Evolutionary conservation across 2,888 invertebrate species (phyloP).

Genomic region (Rhagium mordax): DNA sequence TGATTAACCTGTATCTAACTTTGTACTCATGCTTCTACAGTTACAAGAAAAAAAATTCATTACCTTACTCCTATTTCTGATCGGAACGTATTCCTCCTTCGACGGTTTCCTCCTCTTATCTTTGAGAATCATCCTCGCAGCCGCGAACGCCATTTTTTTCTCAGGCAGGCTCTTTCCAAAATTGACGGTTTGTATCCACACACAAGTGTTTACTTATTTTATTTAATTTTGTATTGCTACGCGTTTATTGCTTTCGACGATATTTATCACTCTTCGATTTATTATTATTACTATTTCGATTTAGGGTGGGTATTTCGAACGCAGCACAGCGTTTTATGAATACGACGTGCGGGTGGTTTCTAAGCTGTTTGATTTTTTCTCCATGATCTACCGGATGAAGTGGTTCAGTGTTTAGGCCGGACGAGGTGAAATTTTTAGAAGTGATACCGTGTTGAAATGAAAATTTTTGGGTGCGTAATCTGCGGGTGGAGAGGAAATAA

Average conservation of each 20-base stretch:
- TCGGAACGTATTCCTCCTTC: conserved; percentile 83
- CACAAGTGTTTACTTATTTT: not conserved
- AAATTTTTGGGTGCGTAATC: too few species aligned
- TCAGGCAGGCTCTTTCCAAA: not conserved
- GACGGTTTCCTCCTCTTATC: conserved; percentile 79
- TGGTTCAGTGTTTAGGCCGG: too few species aligned
- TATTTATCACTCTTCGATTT: conserved; percentile 12
- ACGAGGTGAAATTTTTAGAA: not conserved
- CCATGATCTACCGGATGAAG: conserved; percentile 1
- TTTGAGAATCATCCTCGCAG: conserved; percentile 84
- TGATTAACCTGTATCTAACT: too few species aligned
- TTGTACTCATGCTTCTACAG: not conserved
- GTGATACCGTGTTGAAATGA: too few species aligned
- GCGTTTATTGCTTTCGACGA: conserved; percentile 22
- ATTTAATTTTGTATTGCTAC: conserved; percentile 23
- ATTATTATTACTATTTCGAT: not conserved
- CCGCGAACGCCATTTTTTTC: conserved; percentile 84
- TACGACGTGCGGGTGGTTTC: not conserved
- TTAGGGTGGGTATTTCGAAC: not conserved
- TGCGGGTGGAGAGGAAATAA: too few species aligned
- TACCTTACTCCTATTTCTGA: conserved; percentile 88
- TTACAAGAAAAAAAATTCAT: conserved; percentile 45
- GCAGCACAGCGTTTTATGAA: not conserved
- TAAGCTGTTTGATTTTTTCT: conserved; percentile 19
- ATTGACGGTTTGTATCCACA: not conserved